Evolutionary conservation across 2,888 invertebrate species (phyloP), one percentile per base, ranked within the genome.

Genomic region (Volucella inflata): DNA sequence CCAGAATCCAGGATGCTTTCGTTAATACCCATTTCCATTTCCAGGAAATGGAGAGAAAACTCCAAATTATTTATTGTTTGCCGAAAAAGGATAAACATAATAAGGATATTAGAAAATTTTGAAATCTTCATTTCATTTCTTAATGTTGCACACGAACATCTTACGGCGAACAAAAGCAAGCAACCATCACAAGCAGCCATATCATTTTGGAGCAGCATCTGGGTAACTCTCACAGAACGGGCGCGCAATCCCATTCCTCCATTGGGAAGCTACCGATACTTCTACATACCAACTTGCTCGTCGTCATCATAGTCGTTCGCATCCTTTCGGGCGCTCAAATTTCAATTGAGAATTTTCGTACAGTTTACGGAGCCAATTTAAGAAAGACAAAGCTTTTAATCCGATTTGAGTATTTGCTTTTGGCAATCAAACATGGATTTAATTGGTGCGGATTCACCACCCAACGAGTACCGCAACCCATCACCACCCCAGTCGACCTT

Each of bases 371-470:
- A 85, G 85, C 85, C 85, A 85, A 85, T 85, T 85, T 85, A 81
- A 82, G 82, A 82, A 82, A 87, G 82, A 87, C 82, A 82, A 87
- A 82, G 87, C 87, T 87, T 82, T 87, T 87, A 87, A 87, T 87
- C 81, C 82, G 82, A 87, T 87, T 87, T 87, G 82, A 82, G 87
- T 87, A 82, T 87, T 87, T 87, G 87, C 87, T 81, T 87, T 87
- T 87, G 87, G 87, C 87, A 87, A 87, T 87, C 87, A 87, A 87
- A 82, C 87, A 87, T 87, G 87, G 82, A 87, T 87, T 87, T 87
- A 87, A 87, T 87, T 87, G 87, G 87, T 82, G 77, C 78, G 74
- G 87, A 77, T 74, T 82, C 67, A 57, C 38, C 48, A 30, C 48
- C 36, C 55, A 12, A 14, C 51, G 12, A 1, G 57, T 14, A 2